Evolutionary conservation across 2,797 vertebrate genomes (phyloP), one percentile per base, ranked within the genome.

Genomic region (Rhadinocentrus ornatus): DNA sequence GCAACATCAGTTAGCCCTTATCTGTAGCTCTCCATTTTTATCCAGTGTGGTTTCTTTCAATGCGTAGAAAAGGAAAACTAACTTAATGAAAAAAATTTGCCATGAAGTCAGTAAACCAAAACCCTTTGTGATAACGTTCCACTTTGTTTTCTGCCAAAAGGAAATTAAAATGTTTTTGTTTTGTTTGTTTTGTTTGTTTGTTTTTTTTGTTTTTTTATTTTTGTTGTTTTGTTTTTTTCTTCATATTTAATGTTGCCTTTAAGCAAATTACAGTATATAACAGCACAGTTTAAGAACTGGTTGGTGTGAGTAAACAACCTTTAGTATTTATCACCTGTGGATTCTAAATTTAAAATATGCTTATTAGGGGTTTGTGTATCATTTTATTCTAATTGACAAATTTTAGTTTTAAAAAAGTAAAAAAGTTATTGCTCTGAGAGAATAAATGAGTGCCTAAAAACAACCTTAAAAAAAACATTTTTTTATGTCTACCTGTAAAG

Each of bases 401-500:
- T 35, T 46, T 16, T 4, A 48, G 4, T 58, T 8, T 37, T 35
- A 5, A 46, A 32, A 34, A 58, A 4, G 2, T 20, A 0, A 58
- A 2, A 0, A 58, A 2, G 6, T 22, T 11, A 7, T 24, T 73
- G 29, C 39, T 72, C 22, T 24, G 27, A 15, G 12, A 52, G 26
- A 56, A 56, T 32, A 73, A n/a, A 41, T 53, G 37, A 27, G 24
- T 31, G 52, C 26, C 46, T 56, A 44, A 44, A 18, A 44, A 18
- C 16, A 44, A 44, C 41, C n/a, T 29, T 53, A 29, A 22, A 69
- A 58, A 56, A 31, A 66, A 26, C 31, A 22, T 16, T 37, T 16
- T 37, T 39, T 67, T 12, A 20, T 58, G 52, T 76, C 9, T 22
- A n/a, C 64, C 46, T 62, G 35, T 63, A 63, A 80, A 62, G 31